Percentiles rank a stretch among this genome's conserved stretches.
These are phyloP conservation scores for Colostygia pectinataria DNA, from an alignment of 2,888 invertebrate genomes.

Conservation along the genomic window DNA sequence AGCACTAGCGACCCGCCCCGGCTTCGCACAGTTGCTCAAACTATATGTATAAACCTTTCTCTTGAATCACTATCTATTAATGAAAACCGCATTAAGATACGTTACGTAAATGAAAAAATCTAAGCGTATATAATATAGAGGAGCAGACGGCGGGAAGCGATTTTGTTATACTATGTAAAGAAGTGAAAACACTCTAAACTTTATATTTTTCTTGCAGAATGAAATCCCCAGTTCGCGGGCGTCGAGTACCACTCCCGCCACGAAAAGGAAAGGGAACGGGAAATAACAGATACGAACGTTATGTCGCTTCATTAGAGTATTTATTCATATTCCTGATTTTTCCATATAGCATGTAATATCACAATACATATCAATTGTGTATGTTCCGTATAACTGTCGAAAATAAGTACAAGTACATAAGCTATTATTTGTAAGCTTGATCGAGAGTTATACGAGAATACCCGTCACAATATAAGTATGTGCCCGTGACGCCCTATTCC, in stretches of 20 bases:
- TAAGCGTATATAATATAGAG: no score
- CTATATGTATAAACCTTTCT: no score
- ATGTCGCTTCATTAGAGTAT: constrained; percentile 73
- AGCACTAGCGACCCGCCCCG: no score
- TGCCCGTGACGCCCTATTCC: constrained; percentile 52
- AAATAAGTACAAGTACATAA: constrained; percentile 5
- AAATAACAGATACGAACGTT: constrained; percentile 72
- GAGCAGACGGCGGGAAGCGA: no score
- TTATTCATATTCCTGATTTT: constrained; percentile 72
- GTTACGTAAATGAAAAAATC: no score
- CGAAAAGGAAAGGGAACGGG: constrained; percentile 80
- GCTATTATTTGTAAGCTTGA: constrained; percentile 15
- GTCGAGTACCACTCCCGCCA: constrained; percentile 73
- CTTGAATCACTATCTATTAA: no score
- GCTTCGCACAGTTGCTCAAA: no score
- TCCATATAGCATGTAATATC: constrained; percentile 80
- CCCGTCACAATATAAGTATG: constrained; percentile 50
- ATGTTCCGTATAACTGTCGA: constrained; percentile 36
- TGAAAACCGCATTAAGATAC: no score
- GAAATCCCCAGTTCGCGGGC: constrained; percentile 61
- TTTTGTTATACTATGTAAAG: no score
- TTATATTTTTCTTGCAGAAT: constrained; percentile 43
- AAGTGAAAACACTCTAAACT: no score
- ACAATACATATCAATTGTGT: constrained; percentile 77
- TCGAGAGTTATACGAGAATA: constrained; percentile 56